Evolutionary conservation across 1,140 invertebrate genomes (phyloP).

Genomic region (Drosophila pseudoananassae): DNA sequence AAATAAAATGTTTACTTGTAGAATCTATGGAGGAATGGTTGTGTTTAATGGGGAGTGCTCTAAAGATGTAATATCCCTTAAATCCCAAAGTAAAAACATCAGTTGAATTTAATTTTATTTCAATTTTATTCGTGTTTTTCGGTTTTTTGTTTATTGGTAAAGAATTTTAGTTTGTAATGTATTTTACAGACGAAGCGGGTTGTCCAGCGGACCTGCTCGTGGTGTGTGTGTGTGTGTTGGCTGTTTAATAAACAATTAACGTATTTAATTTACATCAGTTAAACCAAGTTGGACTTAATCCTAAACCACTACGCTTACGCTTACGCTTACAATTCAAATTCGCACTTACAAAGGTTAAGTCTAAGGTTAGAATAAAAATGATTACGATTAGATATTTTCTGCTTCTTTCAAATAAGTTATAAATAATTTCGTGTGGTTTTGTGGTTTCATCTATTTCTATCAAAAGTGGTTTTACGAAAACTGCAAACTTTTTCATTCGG

Average conservation of each 20-base stretch:
- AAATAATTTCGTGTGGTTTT: slow-evolving; percentile 57
- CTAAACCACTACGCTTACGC: slow-evolving; percentile 67
- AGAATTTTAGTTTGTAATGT: slow-evolving; percentile 75
- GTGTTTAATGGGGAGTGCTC: not conserved
- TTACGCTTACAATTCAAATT: slow-evolving; percentile 74
- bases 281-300: slow-evolving; percentile 63
- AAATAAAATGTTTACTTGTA: slow-evolving; percentile 33
- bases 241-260: slow-evolving; percentile 78
- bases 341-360: slow-evolving; percentile 69
- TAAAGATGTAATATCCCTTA: too few relatives aligned
- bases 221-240: slow-evolving; percentile 40
- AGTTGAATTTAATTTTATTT: slow-evolving; percentile 60
- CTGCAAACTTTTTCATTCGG: slow-evolving; percentile 41
- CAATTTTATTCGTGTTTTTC: slow-evolving; percentile 65
- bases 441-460: slow-evolving; percentile 53
- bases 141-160: slow-evolving; percentile 69
- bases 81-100: slow-evolving; percentile 3
- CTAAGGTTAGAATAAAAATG: slow-evolving; percentile 62
- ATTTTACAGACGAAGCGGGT: slow-evolving; percentile 72
- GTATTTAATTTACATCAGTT: slow-evolving; percentile 79
- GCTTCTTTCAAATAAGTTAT: slow-evolving; percentile 64
- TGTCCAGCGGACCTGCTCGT: slow-evolving; percentile 37
- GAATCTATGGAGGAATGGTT: not conserved
- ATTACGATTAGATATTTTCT: slow-evolving; percentile 43
- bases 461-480: slow-evolving; percentile 44